A percentile compares a stretch with the other conserved stretches of the same genome.
phyloP scores from a whole-genome alignment of 2,113 vertebrate species.

The Larimichthys crocea region DNA sequence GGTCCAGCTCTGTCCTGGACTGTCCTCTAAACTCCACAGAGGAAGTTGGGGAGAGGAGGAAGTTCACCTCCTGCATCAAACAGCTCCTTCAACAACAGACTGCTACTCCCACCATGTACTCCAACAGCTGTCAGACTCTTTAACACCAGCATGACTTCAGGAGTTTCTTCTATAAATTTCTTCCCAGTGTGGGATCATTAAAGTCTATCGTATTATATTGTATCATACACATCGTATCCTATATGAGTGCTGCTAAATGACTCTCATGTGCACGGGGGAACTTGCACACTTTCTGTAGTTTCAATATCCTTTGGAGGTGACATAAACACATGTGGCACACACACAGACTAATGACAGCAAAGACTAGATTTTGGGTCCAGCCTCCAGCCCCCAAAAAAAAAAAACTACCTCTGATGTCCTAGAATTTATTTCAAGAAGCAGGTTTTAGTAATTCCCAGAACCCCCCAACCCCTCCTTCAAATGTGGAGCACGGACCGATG shows the following conservation, averaged over 20 bases:
- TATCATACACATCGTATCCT: too few species aligned
- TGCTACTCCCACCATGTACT: too few species aligned
- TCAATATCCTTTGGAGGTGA: background rate
- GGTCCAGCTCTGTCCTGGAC: too few species aligned
- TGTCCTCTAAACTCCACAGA: too few species aligned
- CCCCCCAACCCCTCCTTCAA: background rate
- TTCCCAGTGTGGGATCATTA: too few species aligned
- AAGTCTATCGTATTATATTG: too few species aligned
- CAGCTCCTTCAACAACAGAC: too few species aligned
- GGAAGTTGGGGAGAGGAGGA: too few species aligned
- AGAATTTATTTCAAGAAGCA: conserved; percentile 25
- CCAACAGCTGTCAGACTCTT: too few species aligned
- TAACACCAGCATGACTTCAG: too few species aligned
- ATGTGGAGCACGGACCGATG: conserved; percentile 14
- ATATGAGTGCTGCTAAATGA: background rate
- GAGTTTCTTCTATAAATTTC: too few species aligned
- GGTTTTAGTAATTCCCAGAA: conserved; percentile 11
- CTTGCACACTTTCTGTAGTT: background rate
- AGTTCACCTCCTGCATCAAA: too few species aligned
- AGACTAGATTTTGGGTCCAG: background rate
- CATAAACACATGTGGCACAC: background rate
- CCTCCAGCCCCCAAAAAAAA: conserved; percentile 10
- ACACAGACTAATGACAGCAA: conserved; percentile 1
- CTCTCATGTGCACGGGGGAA: background rate
- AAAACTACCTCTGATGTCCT: background rate